Evolutionary conservation across 2,888 invertebrate species (phyloP), one percentile per base, ranked within the genome.

Genomic region (Rhingia rostrata): DNA sequence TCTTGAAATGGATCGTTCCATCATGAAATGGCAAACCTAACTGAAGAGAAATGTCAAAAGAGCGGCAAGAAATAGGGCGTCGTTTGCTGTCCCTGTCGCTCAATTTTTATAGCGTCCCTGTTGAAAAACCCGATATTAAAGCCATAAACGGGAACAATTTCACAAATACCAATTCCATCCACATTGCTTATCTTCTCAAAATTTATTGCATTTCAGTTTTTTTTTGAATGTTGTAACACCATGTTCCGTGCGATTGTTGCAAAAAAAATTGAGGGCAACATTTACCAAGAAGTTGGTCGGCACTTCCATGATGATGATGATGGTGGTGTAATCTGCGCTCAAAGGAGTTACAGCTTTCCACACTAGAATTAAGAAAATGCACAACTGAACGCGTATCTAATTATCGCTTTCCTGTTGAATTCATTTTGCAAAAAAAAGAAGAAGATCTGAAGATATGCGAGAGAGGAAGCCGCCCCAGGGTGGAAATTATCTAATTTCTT

Each of bases 331-430:
- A 51, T 51, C 14, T 63, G 3, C 32, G 22, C 12, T 33, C 22
- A 7, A 14, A 9, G 47, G 30, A 9, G 47, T 6, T 47, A 12
- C 35, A 37, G n/a, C 33, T 32, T 45, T 60, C 45, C 14, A 60
- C 49, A 39, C 51, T 51, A 51, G 51, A 51, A 51, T 33, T 64
- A 51, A 58, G 39, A 53, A 61, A 72, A 61, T 73, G 73, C 73
- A 74, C 37, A 73, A 63, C 54, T 45, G 53, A 53, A 72, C 53
- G 72, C 61, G 61, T 72, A 61, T 63, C 73, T 73, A 73, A 73
- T 73, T 73, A 64, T 54, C 32, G 39, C 37, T 37, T 72, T 72
- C 72, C 72, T 72, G 53, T 35, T 61, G 72, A 43, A 53, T 61
- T 61, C 14, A 61, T 32, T 41, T 58, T 30, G 35, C 35, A 22